Percentiles rank a stretch among this genome's conserved stretches.
Conservation (phyloP, 2,113 vertebrate genomes). For the Platysternon megacephalum region DNA sequence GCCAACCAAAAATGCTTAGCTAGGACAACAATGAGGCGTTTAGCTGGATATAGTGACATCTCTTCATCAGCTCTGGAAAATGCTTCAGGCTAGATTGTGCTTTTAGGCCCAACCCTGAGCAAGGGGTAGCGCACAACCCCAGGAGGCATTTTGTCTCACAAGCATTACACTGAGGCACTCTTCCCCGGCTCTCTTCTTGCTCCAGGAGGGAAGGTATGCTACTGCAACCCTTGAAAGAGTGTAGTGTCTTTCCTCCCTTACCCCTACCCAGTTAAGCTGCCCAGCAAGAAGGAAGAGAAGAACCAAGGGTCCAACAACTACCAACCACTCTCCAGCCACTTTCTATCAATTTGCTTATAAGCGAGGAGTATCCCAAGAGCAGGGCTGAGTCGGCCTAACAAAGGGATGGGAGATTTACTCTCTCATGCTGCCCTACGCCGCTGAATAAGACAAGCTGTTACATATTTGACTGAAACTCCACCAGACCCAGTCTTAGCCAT, state of each 20-base stretch:
- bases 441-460: background rate
- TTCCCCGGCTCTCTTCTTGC: accelerated
- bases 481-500: background rate
- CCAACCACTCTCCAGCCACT: background rate
- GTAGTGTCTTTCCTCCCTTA: background rate
- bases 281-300: background rate
- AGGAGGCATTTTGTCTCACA: background rate
- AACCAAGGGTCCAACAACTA: background rate
- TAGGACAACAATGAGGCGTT: background rate
- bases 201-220: background rate
- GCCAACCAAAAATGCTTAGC: slow-evolving; percentile 6
- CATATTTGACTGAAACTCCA: background rate
- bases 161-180: background rate
- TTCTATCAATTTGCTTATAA: background rate
- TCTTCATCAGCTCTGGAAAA: background rate
- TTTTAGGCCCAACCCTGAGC: background rate
- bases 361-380: background rate
- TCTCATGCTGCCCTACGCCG: background rate
- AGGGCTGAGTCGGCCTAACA: accelerated
- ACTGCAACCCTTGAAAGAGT: background rate
- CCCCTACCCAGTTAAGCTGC: background rate
- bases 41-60: background rate
- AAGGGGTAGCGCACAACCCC: background rate
- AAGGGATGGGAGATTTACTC: background rate
- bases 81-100: accelerated